Percentiles rank a stretch among this genome's conserved stretches.
Conservation (phyloP, 2,113 vertebrate genomes). For the Microtus montanus region DNA sequence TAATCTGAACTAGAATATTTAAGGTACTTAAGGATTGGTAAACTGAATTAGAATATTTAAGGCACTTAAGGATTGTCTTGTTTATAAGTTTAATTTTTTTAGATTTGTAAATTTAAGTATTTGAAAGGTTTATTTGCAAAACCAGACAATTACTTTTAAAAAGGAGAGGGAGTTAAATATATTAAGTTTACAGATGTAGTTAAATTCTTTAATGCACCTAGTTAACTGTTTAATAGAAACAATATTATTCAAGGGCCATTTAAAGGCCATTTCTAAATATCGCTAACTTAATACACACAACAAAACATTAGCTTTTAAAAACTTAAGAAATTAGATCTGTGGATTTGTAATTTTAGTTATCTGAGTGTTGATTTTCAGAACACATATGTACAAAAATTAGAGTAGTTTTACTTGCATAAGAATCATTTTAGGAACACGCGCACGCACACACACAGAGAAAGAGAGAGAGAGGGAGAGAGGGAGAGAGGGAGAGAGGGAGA, state of each 20-base stretch:
- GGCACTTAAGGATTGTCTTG: not conserved
- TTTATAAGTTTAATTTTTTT: slow-evolving; percentile 46
- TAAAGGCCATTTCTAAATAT: slow-evolving; percentile 28
- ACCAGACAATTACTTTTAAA: slow-evolving; percentile 19
- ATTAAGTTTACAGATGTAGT: slow-evolving; percentile 38
- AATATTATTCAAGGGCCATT: slow-evolving; percentile 4
- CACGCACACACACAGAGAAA: not conserved
- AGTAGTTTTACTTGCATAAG: not conserved
- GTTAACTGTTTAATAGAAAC: slow-evolving; percentile 31
- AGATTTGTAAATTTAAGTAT: slow-evolving; percentile 48
- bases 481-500: not conserved
- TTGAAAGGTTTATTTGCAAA: slow-evolving; percentile 33
- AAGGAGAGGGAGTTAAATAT: slow-evolving; percentile 35
- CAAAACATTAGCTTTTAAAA: slow-evolving; percentile 37
- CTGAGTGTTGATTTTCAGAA: slow-evolving; percentile 41
- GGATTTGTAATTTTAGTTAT: slow-evolving; percentile 11
- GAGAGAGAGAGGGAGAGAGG: too few relatives aligned
- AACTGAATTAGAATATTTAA: slow-evolving; percentile 21
- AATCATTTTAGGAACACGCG: not conserved
- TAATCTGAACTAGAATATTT: slow-evolving; percentile 27
- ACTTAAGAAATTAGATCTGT: slow-evolving; percentile 29
- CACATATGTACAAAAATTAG: not conserved
- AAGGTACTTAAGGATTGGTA: not conserved
- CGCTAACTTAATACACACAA: slow-evolving; percentile 12
- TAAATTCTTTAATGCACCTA: slow-evolving; percentile 47